Base-by-base conservation (phyloP, 53 echinoderm and acorn worm genomes). In the Glandiceps talaboti region DNA sequence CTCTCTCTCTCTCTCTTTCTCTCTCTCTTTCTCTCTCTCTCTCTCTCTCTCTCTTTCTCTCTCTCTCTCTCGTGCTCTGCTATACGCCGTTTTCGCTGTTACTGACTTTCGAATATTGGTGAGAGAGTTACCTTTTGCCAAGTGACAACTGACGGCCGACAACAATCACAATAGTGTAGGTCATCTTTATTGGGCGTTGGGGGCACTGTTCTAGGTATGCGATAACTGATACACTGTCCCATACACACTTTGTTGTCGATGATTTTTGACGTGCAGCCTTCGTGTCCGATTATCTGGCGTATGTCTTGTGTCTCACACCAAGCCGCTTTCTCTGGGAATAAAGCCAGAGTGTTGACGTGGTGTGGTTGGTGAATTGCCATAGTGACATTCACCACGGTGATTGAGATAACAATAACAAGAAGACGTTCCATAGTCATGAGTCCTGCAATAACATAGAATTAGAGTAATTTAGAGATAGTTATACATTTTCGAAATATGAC, bases 211-310 rank as follows among this genome's bases (percentile, higher is more conserved):
- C 86, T 84, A 0, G 92, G 92, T 30, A 92, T 87, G 29, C 85
- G 85, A 83, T 85, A 92, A 76, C 92, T 92, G 64, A 85, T 90
- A 33, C 92, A 92, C 87, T 92, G 92, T 27, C 92, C 92, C 27
- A 90, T 78, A 75, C 92, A 92, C 25, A 92, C 92, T 87, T 87
- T 87, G 82, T 92, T 92, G 28, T 80, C 80, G 31, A 93, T 90
- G 28, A 81, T 85, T 79, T 88, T 88, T 6, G 88, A 73, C 1
- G 76, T 79, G 75, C 93, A 90, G n/a, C 93, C 93, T 28, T 74
- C 79, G 31, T 83, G 83, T 26, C 85, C 81, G 28, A 93, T 83
- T 0, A 90, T 88, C 74, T 93, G 93, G 26, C 83, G 87, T 14
- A 93, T 93, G 0, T 82, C 83, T 76, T 87, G 82, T 0, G 87